A percentile compares a stretch with the other conserved stretches of the same genome.
Conservation (phyloP, 2,797 vertebrate species). For the Miichthys miiuy region DNA sequence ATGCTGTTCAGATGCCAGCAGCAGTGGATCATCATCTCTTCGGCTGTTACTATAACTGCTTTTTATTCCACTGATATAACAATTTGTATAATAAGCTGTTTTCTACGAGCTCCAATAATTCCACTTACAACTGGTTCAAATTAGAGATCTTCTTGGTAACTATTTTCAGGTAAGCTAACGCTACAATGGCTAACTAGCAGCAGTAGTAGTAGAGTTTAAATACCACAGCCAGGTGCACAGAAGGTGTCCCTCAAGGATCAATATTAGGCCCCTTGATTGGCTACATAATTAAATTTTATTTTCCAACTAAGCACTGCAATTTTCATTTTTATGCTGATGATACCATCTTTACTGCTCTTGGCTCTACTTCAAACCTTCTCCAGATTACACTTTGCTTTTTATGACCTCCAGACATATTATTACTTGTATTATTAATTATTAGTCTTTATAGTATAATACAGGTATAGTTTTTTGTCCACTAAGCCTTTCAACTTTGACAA, state of each 20-base stretch:
- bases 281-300: not conserved
- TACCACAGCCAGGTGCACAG: too few relatives aligned
- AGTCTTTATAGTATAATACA: too few relatives aligned
- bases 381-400: not conserved
- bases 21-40: not conserved
- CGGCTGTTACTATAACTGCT: not conserved
- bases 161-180: too few relatives aligned
- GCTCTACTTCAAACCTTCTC: not conserved
- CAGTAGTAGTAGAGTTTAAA: too few relatives aligned
- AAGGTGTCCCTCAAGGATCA: not conserved
- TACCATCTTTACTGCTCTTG: not conserved
- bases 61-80: not conserved
- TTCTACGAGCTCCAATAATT: not conserved
- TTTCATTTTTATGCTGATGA: not conserved
- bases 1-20: not conserved
- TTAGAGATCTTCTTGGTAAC: not conserved
- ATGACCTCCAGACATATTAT: not conserved
- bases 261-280: not conserved
- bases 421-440: not conserved
- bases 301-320: not conserved
- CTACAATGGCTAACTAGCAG: too few relatives aligned
- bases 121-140: not conserved
- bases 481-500: not conserved
- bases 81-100: not conserved
- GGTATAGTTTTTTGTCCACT: not conserved